Percentiles rank a stretch among this genome's conserved stretches.
phyloP scores from a whole-genome alignment of 2,888 invertebrate genomes.

The Nephrotoma flavescens region DNA sequence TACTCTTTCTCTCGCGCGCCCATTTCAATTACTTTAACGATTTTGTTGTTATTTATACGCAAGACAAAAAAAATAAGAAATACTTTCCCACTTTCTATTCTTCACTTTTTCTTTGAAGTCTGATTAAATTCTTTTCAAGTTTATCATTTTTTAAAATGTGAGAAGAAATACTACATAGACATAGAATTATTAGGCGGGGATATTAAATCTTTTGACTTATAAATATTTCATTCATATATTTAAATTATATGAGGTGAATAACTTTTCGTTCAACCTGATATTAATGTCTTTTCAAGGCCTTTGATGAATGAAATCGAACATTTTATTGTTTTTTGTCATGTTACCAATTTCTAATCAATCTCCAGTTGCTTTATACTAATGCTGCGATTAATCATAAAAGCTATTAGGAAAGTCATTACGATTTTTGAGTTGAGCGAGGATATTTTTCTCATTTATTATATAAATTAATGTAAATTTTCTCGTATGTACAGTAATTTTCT shows the following conservation, averaged over 20 bases:
- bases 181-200: not conserved
- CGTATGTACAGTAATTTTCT: not conserved
- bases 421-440: not conserved
- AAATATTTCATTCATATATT: not conserved
- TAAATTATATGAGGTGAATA: not conserved
- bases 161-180: not conserved
- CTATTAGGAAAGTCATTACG: not conserved
- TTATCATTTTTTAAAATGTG: not conserved
- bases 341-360: not conserved
- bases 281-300: not conserved
- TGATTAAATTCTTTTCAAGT: constrained; percentile 8
- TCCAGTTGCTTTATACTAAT: not conserved
- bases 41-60: not conserved
- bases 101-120: constrained; percentile 5
- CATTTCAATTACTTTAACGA: not conserved
- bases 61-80: not conserved
- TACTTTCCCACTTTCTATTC: constrained; percentile 6
- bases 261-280: not conserved
- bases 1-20: not conserved
- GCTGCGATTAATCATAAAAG: not conserved
- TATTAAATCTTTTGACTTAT: not conserved
- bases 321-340: not conserved
- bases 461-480: not conserved
- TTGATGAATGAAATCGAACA: not conserved
- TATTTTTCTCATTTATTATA: not conserved